Conservation (phyloP, 2,113 vertebrate genomes). For the Hypomesus transpacificus region DNA sequence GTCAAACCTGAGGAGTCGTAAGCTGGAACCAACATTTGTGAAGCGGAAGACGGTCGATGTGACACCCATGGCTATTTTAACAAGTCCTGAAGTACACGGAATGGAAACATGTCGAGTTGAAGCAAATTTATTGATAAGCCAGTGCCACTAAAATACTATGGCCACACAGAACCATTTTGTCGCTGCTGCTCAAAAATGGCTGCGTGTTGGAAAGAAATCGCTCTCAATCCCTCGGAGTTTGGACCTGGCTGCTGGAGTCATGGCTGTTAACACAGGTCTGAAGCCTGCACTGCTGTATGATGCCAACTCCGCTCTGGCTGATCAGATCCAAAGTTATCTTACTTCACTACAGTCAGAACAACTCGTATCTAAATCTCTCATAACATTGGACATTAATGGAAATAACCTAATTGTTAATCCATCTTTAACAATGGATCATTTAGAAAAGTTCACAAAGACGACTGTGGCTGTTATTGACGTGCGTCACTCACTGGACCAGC, state of each 20-base stretch:
- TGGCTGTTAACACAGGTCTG: conserved; percentile 78
- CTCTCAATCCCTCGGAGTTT: conserved; percentile 64
- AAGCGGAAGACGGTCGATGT: neutral
- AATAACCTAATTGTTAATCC: conserved; percentile 71
- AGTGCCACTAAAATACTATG: conserved; percentile 27
- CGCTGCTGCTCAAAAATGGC: conserved; percentile 69
- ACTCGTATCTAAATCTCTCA: conserved; percentile 63
- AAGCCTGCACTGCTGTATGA: conserved; percentile 88
- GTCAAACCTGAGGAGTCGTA: neutral
- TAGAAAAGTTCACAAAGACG: conserved; percentile 53
- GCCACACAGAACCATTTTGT: conserved; percentile 60
- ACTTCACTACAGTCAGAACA: conserved; percentile 62
- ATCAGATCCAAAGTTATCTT: conserved; percentile 76
- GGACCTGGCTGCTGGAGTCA: conserved; percentile 76
- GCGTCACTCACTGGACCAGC: conserved; percentile 59
- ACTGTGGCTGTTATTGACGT: conserved; percentile 73
- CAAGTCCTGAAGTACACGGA: no score
- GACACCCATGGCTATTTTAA: neutral
- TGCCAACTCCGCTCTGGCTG: conserved; percentile 58
- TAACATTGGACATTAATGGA: conserved; percentile 70
- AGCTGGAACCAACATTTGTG: neutral
- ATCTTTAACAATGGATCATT: conserved; percentile 41
- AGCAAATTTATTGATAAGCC: neutral
- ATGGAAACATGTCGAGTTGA: no score
- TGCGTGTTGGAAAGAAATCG: conserved; percentile 62